phyloP scores from a whole-genome alignment of 2,797 vertebrate genomes.

The Hirundo rustica region DNA sequence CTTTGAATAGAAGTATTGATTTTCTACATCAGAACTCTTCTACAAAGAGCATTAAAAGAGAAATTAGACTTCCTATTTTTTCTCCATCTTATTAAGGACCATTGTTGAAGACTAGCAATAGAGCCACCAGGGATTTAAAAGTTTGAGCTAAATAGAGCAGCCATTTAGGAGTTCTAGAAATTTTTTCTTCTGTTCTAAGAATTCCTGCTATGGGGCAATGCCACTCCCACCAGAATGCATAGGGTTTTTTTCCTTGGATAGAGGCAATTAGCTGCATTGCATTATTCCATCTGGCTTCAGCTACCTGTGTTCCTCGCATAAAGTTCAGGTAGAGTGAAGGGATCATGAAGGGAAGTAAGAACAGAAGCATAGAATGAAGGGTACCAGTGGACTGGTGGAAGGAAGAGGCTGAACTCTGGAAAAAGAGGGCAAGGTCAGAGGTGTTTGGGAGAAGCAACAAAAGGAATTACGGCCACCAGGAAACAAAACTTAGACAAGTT shows the following conservation, averaged over 20 bases:
- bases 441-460: not conserved
- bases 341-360: not conserved
- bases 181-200: not conserved
- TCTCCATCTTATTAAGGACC: conserved; percentile 3
- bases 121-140: not conserved
- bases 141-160: not conserved
- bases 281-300: not conserved
- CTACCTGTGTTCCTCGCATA: not conserved
- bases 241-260: not conserved
- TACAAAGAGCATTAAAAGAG: conserved; percentile 45
- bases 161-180: not conserved
- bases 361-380: not conserved
- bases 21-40: conserved; percentile 47
- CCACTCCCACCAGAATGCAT: not conserved
- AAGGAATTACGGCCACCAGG: not conserved
- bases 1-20: conserved; percentile 61
- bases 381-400: not conserved
- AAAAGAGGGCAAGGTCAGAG: not conserved
- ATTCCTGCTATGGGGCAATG: not conserved
- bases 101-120: not conserved
- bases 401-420: not conserved
- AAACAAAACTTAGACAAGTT: not conserved
- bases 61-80: conserved; percentile 49
- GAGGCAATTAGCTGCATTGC: conserved; percentile 26
- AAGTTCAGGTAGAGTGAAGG: not conserved